A percentile compares a stretch with the other conserved stretches of the same genome.
Evolutionary conservation across 2,888 invertebrate species (phyloP).

Genomic region (Lymantria dispar): DNA sequence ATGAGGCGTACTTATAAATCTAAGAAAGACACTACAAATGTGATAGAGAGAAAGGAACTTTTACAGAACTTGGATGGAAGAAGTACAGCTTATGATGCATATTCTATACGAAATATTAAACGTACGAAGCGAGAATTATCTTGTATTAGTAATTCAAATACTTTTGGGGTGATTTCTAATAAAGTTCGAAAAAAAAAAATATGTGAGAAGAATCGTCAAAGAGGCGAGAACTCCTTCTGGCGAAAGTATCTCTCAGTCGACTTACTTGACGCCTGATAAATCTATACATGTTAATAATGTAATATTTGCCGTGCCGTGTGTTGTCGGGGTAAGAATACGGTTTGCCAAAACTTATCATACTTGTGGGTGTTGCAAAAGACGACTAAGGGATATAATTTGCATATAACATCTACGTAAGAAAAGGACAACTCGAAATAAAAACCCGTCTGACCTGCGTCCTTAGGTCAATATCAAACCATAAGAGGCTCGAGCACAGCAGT

Average conservation of each 20-base stretch:
- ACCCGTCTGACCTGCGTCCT: too few species aligned
- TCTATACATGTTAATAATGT: slow-evolving; percentile 71
- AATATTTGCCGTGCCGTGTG: too few species aligned
- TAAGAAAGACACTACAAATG: slow-evolving; percentile 57
- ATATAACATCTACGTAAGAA: too few species aligned
- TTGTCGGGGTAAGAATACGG: too few species aligned
- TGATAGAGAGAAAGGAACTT: slow-evolving; percentile 57
- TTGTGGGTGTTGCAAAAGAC: too few species aligned
- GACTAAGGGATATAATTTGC: too few species aligned
- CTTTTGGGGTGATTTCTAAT: slow-evolving; percentile 43
- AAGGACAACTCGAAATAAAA: too few species aligned
- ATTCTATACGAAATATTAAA: slow-evolving; percentile 73
- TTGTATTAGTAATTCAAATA: slow-evolving; percentile 48
- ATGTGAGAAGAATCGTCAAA: slow-evolving; percentile 64
- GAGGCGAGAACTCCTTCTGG: slow-evolving; percentile 39
- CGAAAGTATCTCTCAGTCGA: slow-evolving; percentile 43
- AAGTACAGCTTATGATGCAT: slow-evolving; percentile 66
- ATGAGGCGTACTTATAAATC: slow-evolving; percentile 70
- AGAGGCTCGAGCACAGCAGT: too few species aligned
- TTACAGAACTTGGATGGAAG: slow-evolving; percentile 57
- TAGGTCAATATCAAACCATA: too few species aligned
- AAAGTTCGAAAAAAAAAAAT: slow-evolving; percentile 70
- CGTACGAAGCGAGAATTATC: slow-evolving; percentile 70
- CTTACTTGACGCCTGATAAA: slow-evolving; percentile 69
- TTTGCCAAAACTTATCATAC: too few species aligned